A percentile compares a stretch with the other conserved stretches of the same genome.
phyloP scores from a whole-genome alignment of 2,113 vertebrate genomes.

The Esox niger region DNA sequence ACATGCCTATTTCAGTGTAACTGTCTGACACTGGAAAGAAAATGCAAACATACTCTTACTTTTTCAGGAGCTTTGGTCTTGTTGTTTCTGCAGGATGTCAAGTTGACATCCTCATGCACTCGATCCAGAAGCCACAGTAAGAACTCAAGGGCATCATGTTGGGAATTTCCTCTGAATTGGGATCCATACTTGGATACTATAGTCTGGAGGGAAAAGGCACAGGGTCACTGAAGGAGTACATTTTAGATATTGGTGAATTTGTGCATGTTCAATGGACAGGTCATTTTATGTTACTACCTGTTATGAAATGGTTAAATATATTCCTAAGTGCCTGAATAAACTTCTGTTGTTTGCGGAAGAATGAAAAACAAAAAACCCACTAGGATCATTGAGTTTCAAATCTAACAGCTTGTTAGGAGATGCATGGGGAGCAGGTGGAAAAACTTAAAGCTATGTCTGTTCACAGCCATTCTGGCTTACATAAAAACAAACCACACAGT shows the following conservation, averaged over 20 bases:
- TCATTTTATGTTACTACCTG: not conserved
- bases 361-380: constrained; percentile 13
- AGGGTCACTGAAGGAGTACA: not conserved
- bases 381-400: constrained; percentile 22
- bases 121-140: constrained; percentile 92
- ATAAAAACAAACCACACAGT: constrained; percentile 7
- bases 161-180: constrained; percentile 90
- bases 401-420: constrained; percentile 31
- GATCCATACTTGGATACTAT: constrained; percentile 86
- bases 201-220: constrained; percentile 66
- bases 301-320: not conserved
- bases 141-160: constrained; percentile 94
- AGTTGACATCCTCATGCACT: constrained; percentile 86
- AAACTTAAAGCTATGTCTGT: constrained; percentile 21
- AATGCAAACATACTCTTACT: constrained; percentile 65
- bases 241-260: not conserved
- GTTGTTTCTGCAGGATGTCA: constrained; percentile 54
- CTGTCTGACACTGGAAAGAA: not conserved
- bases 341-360: not conserved
- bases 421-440: constrained; percentile 20
- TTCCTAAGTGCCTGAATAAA: not conserved
- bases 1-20: not conserved
- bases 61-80: constrained; percentile 60
- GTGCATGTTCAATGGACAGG: not conserved
- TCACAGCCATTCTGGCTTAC: not conserved